These are phyloP conservation scores for Chanos chanos DNA, from an alignment of 2,797 vertebrate species.

Conservation along the genomic window DNA sequence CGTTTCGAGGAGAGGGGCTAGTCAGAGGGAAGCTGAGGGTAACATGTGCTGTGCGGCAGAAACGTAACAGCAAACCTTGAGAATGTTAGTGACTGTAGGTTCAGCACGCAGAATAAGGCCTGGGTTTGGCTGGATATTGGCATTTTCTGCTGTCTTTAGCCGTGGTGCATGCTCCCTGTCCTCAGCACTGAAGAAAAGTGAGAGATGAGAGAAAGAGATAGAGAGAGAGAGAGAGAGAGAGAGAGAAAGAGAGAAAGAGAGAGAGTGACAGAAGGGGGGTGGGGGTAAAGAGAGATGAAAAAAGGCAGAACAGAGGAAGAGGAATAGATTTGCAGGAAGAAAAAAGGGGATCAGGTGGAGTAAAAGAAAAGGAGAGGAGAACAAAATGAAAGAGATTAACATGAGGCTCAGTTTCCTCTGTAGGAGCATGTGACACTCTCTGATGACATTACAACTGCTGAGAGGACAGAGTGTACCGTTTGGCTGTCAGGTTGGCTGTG, in stretches of 20 bases:
- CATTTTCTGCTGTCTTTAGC: constrained; percentile 89
- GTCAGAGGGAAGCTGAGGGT: not conserved
- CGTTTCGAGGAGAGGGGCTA: too few species aligned
- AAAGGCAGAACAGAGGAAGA: not conserved
- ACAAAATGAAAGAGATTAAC: constrained; percentile 24
- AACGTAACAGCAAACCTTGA: constrained; percentile 75
- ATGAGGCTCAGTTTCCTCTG: not conserved
- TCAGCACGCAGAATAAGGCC: constrained; percentile 93
- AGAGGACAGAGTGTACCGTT: constrained; percentile 73
- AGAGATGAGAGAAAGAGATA: constrained; percentile 31
- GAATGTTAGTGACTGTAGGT: constrained; percentile 96
- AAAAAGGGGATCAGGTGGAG: not conserved
- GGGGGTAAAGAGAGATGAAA: not conserved
- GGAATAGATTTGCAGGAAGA: not conserved
- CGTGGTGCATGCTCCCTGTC: constrained; percentile 87
- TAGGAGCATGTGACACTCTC: not conserved
- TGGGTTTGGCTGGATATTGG: constrained; percentile 95
- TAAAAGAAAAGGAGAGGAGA: not conserved
- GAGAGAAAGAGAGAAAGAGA: not conserved
- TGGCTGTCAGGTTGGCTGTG: constrained; percentile 77
- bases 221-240: constrained; percentile 26
- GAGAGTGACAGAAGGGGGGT: not conserved
- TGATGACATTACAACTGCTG: not conserved
- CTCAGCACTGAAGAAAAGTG: constrained; percentile 67
- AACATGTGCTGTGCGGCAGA: not conserved